Percentiles rank a stretch among this genome's conserved stretches.
Conservation (phyloP, 2,888 invertebrate genomes). For the Campopleginae sp. region DNA sequence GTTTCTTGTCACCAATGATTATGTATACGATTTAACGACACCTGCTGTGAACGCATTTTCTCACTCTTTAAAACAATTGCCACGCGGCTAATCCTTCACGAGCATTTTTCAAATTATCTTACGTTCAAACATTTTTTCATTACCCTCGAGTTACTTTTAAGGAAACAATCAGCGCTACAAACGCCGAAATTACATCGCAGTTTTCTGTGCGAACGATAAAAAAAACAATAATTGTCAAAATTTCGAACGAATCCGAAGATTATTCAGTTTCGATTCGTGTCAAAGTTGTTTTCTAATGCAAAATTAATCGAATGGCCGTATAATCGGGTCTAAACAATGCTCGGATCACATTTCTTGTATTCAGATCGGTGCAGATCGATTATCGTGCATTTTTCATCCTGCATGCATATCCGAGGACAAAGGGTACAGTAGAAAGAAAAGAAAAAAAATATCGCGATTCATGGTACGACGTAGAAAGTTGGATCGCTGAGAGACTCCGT, state of each 20-base stretch:
- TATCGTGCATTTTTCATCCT: constrained; percentile 25
- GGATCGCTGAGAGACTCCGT: constrained; percentile 1
- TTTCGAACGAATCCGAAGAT: neutral
- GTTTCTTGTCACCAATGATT: constrained; percentile 30
- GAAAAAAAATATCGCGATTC: neutral
- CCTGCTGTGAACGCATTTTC: constrained; percentile 4
- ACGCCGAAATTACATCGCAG: neutral
- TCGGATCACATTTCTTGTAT: neutral
- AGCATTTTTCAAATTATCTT: neutral
- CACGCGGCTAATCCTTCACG: neutral
- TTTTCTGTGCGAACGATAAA: neutral
- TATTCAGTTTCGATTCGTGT: neutral
- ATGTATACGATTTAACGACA: neutral
- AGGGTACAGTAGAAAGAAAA: neutral
- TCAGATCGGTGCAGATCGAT: neutral
- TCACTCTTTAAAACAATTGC: neutral
- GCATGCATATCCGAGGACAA: constrained; percentile 25
- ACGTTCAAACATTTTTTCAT: neutral
- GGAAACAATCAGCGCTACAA: neutral
- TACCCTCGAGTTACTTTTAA: neutral
- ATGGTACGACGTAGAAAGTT: constrained; percentile 43
- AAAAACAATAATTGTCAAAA: neutral
- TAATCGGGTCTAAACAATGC: neutral
- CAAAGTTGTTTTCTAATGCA: neutral
- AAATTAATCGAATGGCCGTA: neutral